These are phyloP conservation scores for Schlechtendalia chinensis DNA, from an alignment of 1,140 invertebrate genomes.

Conservation along the genomic window DNA sequence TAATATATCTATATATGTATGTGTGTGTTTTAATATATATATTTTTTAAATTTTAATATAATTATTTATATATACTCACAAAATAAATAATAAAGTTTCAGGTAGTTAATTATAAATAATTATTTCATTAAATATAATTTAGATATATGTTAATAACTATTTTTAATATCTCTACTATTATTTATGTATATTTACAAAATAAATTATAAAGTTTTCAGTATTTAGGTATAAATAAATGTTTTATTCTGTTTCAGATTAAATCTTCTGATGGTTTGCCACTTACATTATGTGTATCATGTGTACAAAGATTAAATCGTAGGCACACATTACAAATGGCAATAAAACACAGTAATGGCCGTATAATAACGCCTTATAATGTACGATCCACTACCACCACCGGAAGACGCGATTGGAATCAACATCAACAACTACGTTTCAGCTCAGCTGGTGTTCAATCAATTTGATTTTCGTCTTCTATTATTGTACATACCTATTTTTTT, in stretches of 20 bases:
- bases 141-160: too few relatives aligned
- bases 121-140: too few relatives aligned
- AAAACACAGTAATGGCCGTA: conserved; percentile 5
- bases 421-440: background rate
- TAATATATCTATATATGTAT: too few relatives aligned
- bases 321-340: conserved; percentile 40
- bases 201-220: background rate
- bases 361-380: background rate
- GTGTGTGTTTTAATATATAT: too few relatives aligned
- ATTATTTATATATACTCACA: too few relatives aligned
- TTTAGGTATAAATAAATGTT: background rate
- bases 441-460: conserved; percentile 31
- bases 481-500: conserved; percentile 46
- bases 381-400: background rate
- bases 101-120: too few relatives aligned
- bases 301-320: conserved; percentile 45
- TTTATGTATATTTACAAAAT: too few relatives aligned
- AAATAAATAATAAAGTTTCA: too few relatives aligned
- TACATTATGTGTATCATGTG: conserved; percentile 46
- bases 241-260: conserved; percentile 47
- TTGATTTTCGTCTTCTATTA: conserved; percentile 45
- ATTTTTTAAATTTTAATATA: too few relatives aligned
- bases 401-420: conserved; percentile 19
- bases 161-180: too few relatives aligned
- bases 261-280: conserved; percentile 41